Conservation (phyloP, 2,797 vertebrate genomes). For the Centroberyx gerrardi region DNA sequence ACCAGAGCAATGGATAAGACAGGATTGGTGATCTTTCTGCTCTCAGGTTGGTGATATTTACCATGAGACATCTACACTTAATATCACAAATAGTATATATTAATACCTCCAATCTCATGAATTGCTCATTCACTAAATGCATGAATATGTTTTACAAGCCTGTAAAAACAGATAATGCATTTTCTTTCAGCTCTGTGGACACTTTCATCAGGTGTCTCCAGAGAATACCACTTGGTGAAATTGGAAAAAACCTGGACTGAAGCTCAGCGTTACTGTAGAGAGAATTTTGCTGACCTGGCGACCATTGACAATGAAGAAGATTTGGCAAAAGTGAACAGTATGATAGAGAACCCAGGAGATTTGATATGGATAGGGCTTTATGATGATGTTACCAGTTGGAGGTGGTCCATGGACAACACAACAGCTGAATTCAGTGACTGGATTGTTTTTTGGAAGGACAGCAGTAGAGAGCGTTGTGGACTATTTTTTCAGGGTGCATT, state of each 20-base stretch:
- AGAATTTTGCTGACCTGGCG: slow-evolving; percentile 29
- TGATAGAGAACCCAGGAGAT: rapidly evolving
- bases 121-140: neutral
- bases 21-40: neutral
- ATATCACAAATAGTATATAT: too few species aligned
- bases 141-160: neutral
- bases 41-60: slow-evolving; percentile 4
- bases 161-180: slow-evolving; percentile 4
- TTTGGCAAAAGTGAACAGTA: neutral
- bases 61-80: too few species aligned
- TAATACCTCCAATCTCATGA: too few species aligned
- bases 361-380: slow-evolving; percentile 19
- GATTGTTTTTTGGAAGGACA: rapidly evolving
- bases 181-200: neutral
- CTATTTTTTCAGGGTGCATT: rapidly evolving
- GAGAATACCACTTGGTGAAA: neutral
- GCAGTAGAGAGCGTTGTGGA: neutral
- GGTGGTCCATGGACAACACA: slow-evolving; percentile 31
- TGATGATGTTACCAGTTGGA: slow-evolving; percentile 7
- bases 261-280: slow-evolving; percentile 34
- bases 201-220: neutral
- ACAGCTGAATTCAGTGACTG: slow-evolving; percentile 9
- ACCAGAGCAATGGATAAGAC: neutral
- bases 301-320: slow-evolving; percentile 29
- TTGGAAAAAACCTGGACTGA: slow-evolving; percentile 10